Conservation (phyloP, 2,113 vertebrate species). For the Mirza zaza region DNA sequence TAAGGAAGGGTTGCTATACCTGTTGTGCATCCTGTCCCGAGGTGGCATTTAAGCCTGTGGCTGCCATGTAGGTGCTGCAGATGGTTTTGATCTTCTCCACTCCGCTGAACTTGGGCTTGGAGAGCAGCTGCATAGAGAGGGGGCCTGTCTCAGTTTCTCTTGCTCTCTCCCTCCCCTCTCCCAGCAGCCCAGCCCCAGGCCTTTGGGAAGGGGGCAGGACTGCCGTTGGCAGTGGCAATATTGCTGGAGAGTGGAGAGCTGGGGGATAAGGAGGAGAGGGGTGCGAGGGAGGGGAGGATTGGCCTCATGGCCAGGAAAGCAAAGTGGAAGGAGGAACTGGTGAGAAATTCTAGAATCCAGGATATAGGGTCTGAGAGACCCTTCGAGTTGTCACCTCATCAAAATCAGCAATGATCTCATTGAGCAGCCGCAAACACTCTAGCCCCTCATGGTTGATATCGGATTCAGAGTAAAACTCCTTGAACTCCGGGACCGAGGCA, state of each 20-base stretch:
- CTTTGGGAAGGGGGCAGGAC: background rate
- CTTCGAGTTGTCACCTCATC: conserved; percentile 87
- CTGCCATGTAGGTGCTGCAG: conserved; percentile 94
- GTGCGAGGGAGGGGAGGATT: background rate
- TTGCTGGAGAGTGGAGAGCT: background rate
- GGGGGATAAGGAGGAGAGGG: background rate
- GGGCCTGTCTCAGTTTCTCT: background rate
- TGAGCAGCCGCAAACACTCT: conserved; percentile 93
- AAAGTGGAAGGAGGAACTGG: background rate
- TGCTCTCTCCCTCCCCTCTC: background rate
- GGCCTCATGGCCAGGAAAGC: background rate
- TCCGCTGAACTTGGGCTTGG: conserved; percentile 91
- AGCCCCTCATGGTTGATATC: conserved; percentile 89
- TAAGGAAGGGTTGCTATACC: conserved; percentile 52
- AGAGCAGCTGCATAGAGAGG: conserved; percentile 86
- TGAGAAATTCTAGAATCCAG: background rate
- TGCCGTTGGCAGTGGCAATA: background rate
- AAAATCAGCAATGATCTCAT: conserved; percentile 94
- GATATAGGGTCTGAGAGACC: background rate
- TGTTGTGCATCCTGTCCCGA: conserved; percentile 80
- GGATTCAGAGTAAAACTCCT: conserved; percentile 93
- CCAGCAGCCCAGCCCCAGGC: conserved; percentile 7
- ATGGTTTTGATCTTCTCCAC: conserved; percentile 96
- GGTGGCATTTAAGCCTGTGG: conserved; percentile 86
- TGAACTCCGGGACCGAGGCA: conserved; percentile 93